These are phyloP conservation scores for Okapia johnstoni DNA, from an alignment of 2,113 vertebrate genomes.

Conservation along the genomic window DNA sequence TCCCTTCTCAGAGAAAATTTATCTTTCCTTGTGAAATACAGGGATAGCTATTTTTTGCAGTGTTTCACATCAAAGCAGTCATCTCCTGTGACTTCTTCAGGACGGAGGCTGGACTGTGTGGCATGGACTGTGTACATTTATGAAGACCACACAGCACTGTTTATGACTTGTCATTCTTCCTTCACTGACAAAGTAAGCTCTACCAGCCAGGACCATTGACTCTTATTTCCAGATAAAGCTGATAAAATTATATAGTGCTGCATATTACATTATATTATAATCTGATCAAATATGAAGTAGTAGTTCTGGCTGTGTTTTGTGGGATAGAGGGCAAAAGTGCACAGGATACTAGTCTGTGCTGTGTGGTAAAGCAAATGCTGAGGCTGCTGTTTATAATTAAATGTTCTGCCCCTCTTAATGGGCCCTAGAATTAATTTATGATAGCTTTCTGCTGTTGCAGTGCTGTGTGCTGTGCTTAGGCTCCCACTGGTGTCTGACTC, in stretches of 20 bases:
- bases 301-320: neutral
- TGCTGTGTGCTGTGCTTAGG: neutral
- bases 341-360: neutral
- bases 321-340: neutral
- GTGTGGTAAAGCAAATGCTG: neutral
- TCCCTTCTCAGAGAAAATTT: neutral
- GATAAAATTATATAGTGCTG: neutral
- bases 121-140: neutral
- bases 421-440: neutral
- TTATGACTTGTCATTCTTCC: rapidly evolving
- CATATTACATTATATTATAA: neutral
- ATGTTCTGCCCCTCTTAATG: neutral
- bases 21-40: neutral
- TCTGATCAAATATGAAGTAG: neutral
- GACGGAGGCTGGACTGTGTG: neutral
- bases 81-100: neutral
- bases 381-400: neutral
- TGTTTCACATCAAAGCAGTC: neutral
- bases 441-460: neutral
- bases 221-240: neutral
- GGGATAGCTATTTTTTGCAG: neutral
- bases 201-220: neutral
- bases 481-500: neutral
- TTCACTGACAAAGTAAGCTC: neutral
- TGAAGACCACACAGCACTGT: neutral